Evolutionary conservation across 1,140 invertebrate species (phyloP).

Genomic region (Andricus grossulariae): DNA sequence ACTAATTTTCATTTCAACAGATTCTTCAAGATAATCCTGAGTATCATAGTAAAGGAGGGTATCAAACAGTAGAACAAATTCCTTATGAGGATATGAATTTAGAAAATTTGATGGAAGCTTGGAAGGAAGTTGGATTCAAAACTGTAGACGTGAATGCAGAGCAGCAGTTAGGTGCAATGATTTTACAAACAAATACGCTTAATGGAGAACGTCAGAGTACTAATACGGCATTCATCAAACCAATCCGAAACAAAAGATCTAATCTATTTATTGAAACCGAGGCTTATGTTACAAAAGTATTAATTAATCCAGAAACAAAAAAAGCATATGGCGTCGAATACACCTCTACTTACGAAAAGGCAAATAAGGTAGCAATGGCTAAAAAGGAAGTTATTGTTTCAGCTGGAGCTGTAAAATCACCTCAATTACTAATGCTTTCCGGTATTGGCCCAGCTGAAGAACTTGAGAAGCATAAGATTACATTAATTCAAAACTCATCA

Average conservation of each 20-base stretch:
- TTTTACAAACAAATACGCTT: slow-evolving; percentile 78
- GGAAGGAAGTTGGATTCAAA: slow-evolving; percentile 78
- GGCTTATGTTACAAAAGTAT: slow-evolving; percentile 82
- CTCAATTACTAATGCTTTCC: slow-evolving; percentile 75
- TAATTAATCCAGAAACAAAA: slow-evolving; percentile 78
- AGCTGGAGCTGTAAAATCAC: slow-evolving; percentile 66
- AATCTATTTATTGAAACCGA: slow-evolving; percentile 85
- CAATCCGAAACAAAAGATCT: slow-evolving; percentile 80
- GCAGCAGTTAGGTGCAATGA: slow-evolving; percentile 78
- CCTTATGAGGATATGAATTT: slow-evolving; percentile 79
- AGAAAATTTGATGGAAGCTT: slow-evolving; percentile 77
- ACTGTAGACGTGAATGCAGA: slow-evolving; percentile 77
- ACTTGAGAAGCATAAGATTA: slow-evolving; percentile 59
- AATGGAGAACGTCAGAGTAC: slow-evolving; percentile 83
- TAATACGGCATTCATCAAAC: slow-evolving; percentile 84
- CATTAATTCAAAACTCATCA: slow-evolving; percentile 67
- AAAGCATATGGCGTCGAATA: slow-evolving; percentile 78
- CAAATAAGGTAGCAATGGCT: slow-evolving; percentile 61
- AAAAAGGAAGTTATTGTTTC: slow-evolving; percentile 67
- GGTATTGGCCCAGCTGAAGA: slow-evolving; percentile 75
- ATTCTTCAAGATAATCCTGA: slow-evolving; percentile 65
- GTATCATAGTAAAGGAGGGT: slow-evolving; percentile 78
- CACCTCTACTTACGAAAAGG: slow-evolving; percentile 72
- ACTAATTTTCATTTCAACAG: slow-evolving; percentile 41
- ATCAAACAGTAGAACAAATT: slow-evolving; percentile 79